Base-by-base conservation (phyloP, 2,113 vertebrate species). In the Talpa occidentalis region DNA sequence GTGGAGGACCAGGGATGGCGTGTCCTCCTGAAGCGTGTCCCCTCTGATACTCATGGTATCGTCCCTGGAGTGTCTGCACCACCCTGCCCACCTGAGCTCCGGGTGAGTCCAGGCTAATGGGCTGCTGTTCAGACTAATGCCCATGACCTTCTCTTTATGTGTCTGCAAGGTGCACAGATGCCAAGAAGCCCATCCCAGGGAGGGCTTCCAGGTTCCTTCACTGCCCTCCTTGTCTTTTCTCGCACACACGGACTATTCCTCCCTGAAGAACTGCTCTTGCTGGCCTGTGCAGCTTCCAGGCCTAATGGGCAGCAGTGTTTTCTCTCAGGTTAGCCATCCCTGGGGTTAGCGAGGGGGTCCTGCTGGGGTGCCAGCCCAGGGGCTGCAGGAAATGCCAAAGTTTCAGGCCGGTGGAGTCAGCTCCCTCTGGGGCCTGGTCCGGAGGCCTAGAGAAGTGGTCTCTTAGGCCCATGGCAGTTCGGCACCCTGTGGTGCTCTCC, bases 221-320 rank as follows among this genome's bases (percentile, higher is more conserved):
- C 28, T 9, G 49, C 30, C 35, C 42, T 37, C n/a, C 16, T 28
- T 37, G 32, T 30, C 64, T 42, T 56, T 47, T 73, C 37, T 47
- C 42, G 37, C 15, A 22, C 6, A 0, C 6, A 10, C 0, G 0
- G 60, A 10, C 64, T n/a, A n/a, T n/a, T n/a, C n/a, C 42, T 67
- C 47, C 66, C 37, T 5, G 76, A 91, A 37, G 59, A n/a, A 0
- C 82, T 44, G 86, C 73, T 47, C 30, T 37, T 44, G 7, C n/a
- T 59, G 28, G 49, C 52, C 62, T 22, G 67, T 12, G 67, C 8
- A 52, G 77, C 11, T 37, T 44, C 3, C 0, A 49, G 64, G 24
- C n/a, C 80, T 19, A 10, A 22, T 1, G 21, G 44, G 91, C 83
- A 52, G 59, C n/a, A 15, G 67, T 19, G 30, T 83, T 78, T 80